phyloP scores from a whole-genome alignment of 2,888 invertebrate genomes.

The Thymelicus sylvestris region DNA sequence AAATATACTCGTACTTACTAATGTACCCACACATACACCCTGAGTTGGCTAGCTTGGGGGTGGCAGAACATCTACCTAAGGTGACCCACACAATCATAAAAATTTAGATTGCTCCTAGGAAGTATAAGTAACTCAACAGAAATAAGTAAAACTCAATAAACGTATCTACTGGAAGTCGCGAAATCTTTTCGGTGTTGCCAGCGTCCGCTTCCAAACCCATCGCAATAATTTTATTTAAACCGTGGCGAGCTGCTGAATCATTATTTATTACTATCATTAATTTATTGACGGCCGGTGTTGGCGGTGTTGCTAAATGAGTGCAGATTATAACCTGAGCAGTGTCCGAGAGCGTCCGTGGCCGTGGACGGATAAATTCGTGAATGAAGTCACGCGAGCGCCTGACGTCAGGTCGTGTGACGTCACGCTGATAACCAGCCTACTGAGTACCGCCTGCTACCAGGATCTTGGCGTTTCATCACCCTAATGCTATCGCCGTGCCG shows the following conservation, averaged over 20 bases:
- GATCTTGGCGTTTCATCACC: slow-evolving; percentile 48
- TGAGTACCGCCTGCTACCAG: slow-evolving; percentile 46
- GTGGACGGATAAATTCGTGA: slow-evolving; percentile 72
- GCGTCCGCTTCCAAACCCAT: not conserved
- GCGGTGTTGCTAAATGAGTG: slow-evolving; percentile 37
- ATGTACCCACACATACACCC: too few species aligned
- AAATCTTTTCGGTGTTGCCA: not conserved
- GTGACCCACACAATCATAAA: too few species aligned
- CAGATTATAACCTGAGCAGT: slow-evolving; percentile 38
- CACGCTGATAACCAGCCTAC: slow-evolving; percentile 55
- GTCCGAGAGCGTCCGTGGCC: slow-evolving; percentile 57
- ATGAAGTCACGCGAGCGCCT: slow-evolving; percentile 71
- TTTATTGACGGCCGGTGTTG: slow-evolving; percentile 33
- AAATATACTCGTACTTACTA: too few species aligned
- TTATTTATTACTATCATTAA: not conserved
- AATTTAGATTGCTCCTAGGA: too few species aligned
- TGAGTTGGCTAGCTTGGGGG: too few species aligned
- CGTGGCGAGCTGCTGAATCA: slow-evolving; percentile 12
- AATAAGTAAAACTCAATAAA: too few species aligned
- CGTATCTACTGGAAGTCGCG: not conserved
- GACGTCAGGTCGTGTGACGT: slow-evolving; percentile 70
- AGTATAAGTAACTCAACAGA: too few species aligned
- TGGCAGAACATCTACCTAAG: too few species aligned
- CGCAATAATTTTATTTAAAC: slow-evolving; percentile 24
- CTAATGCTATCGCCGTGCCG: slow-evolving; percentile 37